A percentile compares a stretch with the other conserved stretches of the same genome.
These are phyloP conservation scores for Leptinotarsa tumamoca DNA, from an alignment of 2,888 invertebrate species.

Conservation along the genomic window DNA sequence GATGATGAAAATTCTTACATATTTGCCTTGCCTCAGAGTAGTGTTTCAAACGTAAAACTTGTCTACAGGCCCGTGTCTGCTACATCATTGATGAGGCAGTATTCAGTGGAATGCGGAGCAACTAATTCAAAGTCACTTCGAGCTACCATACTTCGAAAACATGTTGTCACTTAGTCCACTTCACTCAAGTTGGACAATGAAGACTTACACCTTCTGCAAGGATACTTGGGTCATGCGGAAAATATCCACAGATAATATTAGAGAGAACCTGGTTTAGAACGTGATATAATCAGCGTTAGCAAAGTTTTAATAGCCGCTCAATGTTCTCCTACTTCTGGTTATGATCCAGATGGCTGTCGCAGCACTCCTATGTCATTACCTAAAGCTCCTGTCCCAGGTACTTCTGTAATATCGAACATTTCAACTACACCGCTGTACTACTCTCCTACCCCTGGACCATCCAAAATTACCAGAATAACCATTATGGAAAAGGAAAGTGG, in stretches of 20 bases:
- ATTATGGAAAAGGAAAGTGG: not conserved
- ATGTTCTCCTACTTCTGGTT: not conserved
- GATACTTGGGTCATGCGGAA: too few species aligned
- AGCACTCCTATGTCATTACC: not conserved
- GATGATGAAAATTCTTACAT: not conserved
- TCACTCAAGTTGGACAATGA: too few species aligned
- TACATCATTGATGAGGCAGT: conserved; percentile 10
- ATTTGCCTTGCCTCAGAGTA: not conserved
- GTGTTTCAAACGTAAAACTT: not conserved
- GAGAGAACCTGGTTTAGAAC: not conserved
- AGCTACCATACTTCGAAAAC: conserved; percentile 3
- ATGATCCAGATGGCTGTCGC: not conserved
- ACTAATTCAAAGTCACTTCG: not conserved
- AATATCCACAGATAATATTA: too few species aligned
- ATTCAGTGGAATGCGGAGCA: conserved; percentile 14
- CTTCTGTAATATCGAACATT: too few species aligned
- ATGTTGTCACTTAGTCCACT: conserved; percentile 7
- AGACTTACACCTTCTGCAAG: too few species aligned
- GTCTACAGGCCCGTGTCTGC: conserved; percentile 3
- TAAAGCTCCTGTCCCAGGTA: not conserved
- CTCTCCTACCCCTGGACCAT: not conserved
- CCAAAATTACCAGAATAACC: not conserved
- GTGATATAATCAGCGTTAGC: not conserved
- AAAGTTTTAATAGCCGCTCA: conserved; percentile 8
- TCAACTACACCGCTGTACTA: too few species aligned